Conservation (phyloP, 2,888 invertebrate genomes). For the Rambutsinella grinnellia region DNA sequence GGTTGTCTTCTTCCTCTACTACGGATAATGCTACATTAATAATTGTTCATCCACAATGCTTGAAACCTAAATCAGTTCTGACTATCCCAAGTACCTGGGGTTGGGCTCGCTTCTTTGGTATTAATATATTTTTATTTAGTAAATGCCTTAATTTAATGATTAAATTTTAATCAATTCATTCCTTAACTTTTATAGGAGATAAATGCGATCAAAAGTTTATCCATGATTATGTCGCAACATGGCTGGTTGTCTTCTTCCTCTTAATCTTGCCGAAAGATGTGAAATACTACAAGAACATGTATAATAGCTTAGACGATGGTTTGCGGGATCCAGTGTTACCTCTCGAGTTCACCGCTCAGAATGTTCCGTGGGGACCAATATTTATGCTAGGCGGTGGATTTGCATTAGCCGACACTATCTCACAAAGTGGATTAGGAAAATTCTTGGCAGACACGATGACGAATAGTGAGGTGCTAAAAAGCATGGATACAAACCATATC, state of each 20-base stretch:
- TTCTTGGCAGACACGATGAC: constrained; percentile 80
- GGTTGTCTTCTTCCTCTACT: constrained; percentile 50
- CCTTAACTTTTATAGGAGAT: too few species aligned
- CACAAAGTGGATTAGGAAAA: constrained; percentile 81
- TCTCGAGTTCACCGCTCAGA: constrained; percentile 26
- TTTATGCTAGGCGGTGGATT: constrained; percentile 81
- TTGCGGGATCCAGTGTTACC: constrained; percentile 61
- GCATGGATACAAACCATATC: constrained; percentile 7
- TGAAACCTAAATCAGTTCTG: background rate
- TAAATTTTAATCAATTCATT: too few species aligned
- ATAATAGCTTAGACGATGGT: constrained; percentile 53
- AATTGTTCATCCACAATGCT: constrained; percentile 15
- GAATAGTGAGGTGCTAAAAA: constrained; percentile 76
- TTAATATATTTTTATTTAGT: too few species aligned
- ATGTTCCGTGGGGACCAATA: constrained; percentile 42
- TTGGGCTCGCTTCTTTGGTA: constrained; percentile 30
- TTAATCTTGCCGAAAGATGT: constrained; percentile 58
- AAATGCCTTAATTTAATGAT: too few species aligned
- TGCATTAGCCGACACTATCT: constrained; percentile 88
- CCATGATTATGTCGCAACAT: constrained; percentile 55
- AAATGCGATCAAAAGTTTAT: constrained; percentile 40
- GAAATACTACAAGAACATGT: constrained; percentile 57
- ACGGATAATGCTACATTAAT: background rate
- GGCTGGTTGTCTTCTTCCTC: constrained; percentile 54
- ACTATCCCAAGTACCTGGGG: constrained; percentile 22